phyloP scores from a whole-genome alignment of 2,113 vertebrate genomes.

The Apodemus sylvaticus region DNA sequence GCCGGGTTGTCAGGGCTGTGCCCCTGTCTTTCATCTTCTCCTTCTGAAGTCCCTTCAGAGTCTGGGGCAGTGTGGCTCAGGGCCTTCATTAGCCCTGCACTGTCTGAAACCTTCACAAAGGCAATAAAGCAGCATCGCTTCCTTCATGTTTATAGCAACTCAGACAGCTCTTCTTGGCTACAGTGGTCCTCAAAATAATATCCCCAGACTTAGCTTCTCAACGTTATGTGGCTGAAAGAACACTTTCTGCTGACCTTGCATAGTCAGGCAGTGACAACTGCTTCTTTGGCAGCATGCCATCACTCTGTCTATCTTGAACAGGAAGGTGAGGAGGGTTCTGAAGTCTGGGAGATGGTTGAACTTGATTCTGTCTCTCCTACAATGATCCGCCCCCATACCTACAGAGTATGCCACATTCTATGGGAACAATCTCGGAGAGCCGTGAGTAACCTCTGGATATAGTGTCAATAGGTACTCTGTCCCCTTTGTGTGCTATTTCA shows the following conservation, averaged over 20 bases:
- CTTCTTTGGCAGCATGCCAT: fast-evolving
- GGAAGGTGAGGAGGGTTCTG: not conserved
- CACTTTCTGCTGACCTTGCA: not conserved
- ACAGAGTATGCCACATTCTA: not conserved
- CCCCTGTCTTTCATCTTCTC: slow-evolving; percentile 40
- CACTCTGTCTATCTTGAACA: not conserved
- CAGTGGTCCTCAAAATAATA: not conserved
- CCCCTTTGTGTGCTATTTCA: too few relatives aligned
- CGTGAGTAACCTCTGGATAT: too few relatives aligned
- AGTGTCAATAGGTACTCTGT: too few relatives aligned
- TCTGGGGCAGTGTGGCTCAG: not conserved
- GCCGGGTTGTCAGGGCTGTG: not conserved
- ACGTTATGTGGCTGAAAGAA: not conserved
- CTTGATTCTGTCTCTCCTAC: not conserved
- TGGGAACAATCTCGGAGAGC: too few relatives aligned
- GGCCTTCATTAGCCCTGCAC: slow-evolving; percentile 32
- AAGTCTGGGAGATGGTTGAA: not conserved
- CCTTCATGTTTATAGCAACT: slow-evolving; percentile 34
- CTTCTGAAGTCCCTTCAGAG: slow-evolving; percentile 19
- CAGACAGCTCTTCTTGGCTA: slow-evolving; percentile 14
- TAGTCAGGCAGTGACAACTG: not conserved
- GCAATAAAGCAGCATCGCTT: not conserved
- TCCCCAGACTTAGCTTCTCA: not conserved
- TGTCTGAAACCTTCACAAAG: slow-evolving; percentile 8
- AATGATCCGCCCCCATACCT: not conserved